phyloP scores from a whole-genome alignment of 1,140 invertebrate species.

The Micrasema minimum region DNA sequence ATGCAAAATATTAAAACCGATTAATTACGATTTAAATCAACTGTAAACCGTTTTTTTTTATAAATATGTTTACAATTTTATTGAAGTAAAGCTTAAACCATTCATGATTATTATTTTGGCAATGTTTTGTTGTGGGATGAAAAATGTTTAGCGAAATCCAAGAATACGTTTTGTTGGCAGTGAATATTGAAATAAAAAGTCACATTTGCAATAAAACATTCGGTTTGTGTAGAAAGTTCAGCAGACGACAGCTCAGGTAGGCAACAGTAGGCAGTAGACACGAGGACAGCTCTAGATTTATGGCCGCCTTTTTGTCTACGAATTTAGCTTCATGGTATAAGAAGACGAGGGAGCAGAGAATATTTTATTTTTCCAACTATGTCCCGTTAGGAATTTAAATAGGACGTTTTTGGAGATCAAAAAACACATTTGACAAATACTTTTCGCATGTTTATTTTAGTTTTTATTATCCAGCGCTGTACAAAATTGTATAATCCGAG shows the following conservation, averaged over 20 bases:
- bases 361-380: constrained; percentile 25
- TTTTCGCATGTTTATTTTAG: too few relatives aligned
- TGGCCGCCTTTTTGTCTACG: constrained; percentile 44
- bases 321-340: constrained; percentile 41
- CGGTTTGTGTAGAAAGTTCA: constrained; percentile 26
- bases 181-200: constrained; percentile 35
- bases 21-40: too few relatives aligned
- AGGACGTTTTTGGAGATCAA: constrained; percentile 1
- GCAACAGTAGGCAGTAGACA: constrained; percentile 16
- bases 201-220: constrained; percentile 31
- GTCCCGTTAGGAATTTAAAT: constrained; percentile 35
- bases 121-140: neutral
- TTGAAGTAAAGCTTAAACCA: too few relatives aligned
- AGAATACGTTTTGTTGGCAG: constrained; percentile 19
- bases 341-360: constrained; percentile 21
- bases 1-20: too few relatives aligned
- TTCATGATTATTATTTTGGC: too few relatives aligned
- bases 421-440: too few relatives aligned
- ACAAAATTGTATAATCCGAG: too few relatives aligned
- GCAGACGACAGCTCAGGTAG: constrained; percentile 39
- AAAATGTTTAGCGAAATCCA: constrained; percentile 14
- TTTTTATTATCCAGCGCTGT: too few relatives aligned
- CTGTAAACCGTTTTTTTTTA: too few relatives aligned
- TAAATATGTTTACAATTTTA: too few relatives aligned
- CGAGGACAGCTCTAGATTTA: constrained; percentile 41